Conservation (phyloP, 2,797 vertebrate species). For the Prunella strophiata region DNA sequence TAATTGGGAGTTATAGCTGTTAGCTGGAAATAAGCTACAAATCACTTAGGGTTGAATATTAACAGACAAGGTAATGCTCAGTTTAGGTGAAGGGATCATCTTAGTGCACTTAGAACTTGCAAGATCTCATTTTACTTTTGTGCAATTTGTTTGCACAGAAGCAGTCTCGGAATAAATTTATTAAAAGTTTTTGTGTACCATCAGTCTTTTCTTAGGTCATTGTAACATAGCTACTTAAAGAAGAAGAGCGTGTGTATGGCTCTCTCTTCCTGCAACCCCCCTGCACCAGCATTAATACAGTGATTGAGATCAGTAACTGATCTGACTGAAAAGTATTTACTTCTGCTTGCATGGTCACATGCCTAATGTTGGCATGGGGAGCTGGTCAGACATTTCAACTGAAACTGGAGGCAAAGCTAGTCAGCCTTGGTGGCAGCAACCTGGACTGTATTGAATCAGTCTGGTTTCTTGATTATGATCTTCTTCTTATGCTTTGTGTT, state of each 20-base stretch:
- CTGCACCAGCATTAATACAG: background rate
- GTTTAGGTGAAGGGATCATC: background rate
- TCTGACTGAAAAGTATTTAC: background rate
- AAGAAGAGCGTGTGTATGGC: background rate
- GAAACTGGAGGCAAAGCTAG: background rate
- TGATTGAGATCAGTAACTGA: background rate
- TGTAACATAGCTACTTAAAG: background rate
- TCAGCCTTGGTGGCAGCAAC: background rate
- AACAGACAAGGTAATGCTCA: background rate
- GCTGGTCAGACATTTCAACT: background rate
- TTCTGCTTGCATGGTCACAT: background rate
- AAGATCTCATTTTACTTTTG: background rate
- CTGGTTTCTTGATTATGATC: background rate
- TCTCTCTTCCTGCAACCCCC: rapidly evolving
- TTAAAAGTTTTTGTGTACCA: background rate
- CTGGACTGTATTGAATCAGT: background rate
- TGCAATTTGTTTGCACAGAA: background rate
- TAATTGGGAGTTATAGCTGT: background rate
- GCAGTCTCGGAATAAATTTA: background rate
- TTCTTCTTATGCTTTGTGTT: background rate
- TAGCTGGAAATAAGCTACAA: background rate
- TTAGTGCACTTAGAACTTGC: background rate
- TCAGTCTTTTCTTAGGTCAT: background rate
- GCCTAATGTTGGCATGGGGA: background rate
- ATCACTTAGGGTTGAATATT: background rate